Evolutionary conservation across 1,140 invertebrate species (phyloP).

Genomic region (Leptopilina clavipes): DNA sequence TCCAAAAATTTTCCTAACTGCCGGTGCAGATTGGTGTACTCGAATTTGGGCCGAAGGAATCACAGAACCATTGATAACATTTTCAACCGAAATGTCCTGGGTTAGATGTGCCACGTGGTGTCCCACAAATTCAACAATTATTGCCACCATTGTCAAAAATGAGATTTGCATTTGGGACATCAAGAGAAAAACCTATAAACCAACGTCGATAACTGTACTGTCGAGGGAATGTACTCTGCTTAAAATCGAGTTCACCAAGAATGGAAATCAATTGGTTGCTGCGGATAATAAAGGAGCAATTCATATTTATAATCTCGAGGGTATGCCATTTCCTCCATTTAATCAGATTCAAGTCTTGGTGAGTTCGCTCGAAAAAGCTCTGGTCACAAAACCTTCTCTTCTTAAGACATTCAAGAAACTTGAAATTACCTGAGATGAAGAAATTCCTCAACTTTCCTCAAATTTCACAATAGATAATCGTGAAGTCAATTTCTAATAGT

Average conservation of each 20-base stretch:
- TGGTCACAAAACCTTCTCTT: conserved; percentile 79
- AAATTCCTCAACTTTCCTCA: no score
- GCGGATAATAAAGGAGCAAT: conserved; percentile 80
- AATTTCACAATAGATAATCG: no score
- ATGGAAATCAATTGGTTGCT: conserved; percentile 80
- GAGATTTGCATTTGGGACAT: conserved; percentile 85
- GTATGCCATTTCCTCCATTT: conserved; percentile 81
- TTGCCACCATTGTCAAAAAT: conserved; percentile 84
- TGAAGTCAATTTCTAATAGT: no score
- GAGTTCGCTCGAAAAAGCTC: conserved; percentile 77
- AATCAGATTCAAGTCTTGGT: conserved; percentile 78
- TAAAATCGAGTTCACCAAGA: conserved; percentile 77
- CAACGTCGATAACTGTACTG: conserved; percentile 77
- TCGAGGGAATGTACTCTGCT: conserved; percentile 68
- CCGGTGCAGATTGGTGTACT: conserved; percentile 88
- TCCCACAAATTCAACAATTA: conserved; percentile 87
- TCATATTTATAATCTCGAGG: conserved; percentile 80
- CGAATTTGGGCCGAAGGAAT: conserved; percentile 85
- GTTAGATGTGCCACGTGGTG: conserved; percentile 85
- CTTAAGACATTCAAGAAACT: conserved; percentile 77
- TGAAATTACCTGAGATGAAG: background rate
- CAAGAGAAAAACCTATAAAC: conserved; percentile 79
- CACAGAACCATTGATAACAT: conserved; percentile 79
- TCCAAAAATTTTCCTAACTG: conserved; percentile 84
- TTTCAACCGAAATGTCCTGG: conserved; percentile 75